Percentiles rank a stretch among this genome's conserved stretches.
Conservation (phyloP, 2,113 vertebrate species). For the Nicator chloris region DNA sequence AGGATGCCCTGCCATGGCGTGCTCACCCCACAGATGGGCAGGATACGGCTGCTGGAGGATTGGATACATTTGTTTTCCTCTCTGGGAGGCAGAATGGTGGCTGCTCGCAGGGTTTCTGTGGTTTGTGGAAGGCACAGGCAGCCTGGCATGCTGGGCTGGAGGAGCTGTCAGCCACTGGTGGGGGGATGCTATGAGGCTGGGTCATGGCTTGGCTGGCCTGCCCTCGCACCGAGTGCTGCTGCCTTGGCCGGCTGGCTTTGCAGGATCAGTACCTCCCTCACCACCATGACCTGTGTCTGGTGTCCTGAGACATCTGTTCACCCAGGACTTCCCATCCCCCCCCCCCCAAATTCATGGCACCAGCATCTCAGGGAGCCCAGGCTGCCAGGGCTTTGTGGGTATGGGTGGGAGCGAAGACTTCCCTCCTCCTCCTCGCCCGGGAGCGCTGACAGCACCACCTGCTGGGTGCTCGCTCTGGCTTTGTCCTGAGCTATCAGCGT, state of each 20-base stretch:
- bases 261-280: not conserved
- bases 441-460: not conserved
- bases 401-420: not conserved
- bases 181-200: accelerated
- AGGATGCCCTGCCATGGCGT: not conserved
- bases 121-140: not conserved
- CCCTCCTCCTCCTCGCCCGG: not conserved
- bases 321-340: not conserved
- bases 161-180: not conserved
- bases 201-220: accelerated
- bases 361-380: not conserved
- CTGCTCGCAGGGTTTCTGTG: not conserved
- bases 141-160: not conserved
- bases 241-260: not conserved
- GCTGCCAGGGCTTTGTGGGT: conserved; percentile 3
- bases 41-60: not conserved
- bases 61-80: not conserved
- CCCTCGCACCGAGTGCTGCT: accelerated
- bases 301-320: not conserved
- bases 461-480: not conserved
- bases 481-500: not conserved
- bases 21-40: accelerated
- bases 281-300: accelerated
- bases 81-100: not conserved
- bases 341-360: not conserved